Evolutionary conservation across 2,797 vertebrate genomes (phyloP), one percentile per base, ranked within the genome.

Genomic region (Sparus aurata): DNA sequence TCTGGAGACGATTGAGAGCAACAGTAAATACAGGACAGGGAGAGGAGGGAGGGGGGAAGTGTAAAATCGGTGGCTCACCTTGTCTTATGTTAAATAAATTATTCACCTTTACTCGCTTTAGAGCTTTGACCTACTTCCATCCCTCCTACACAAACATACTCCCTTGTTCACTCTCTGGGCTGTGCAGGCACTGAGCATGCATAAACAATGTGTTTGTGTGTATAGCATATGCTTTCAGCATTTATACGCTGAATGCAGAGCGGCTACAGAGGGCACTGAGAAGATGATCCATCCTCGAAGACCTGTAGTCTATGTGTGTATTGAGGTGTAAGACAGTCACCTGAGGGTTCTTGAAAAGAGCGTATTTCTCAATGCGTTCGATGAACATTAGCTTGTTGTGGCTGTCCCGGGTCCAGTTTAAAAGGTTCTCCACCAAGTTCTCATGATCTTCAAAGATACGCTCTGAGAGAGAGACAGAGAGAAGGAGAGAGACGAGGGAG

Each of bases 331-430:
- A 45, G 50, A 11, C 16, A 12, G 88, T 95, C 82, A 99, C 98
- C 96, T 99, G 98, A 20, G 98, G 98, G 87, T 99, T 99, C 94
- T 99, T 99, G 93, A 99, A 99, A 70, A 99, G 96, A 50, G 98
- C 98, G 0, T 99, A 98, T 92, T 99, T 99, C 95, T 99, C 98
- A 72, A 98, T 98, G 82, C 98, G 97, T 71, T 99, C 98, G 25
- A 97, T 97, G 43, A 99, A 99, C 96, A 98, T 96, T 1, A 99
- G 96, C 85, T 98, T 99, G 92, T 99, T 99, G 91, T 98, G 98
- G 89, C 98, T 99, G 91, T 99, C 98, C 80, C 98, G 96, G 69
- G 98, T 99, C 98, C 98, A 99, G 92, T 99, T 99, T 65, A 99
- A 90, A 22, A 99, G 96, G 89, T 99, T 99, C 93, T 99, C 98